These are phyloP conservation scores for Mesocentrotus franciscanus DNA, from an alignment of 53 echinoderm and acorn worm genomes.

Conservation along the genomic window DNA sequence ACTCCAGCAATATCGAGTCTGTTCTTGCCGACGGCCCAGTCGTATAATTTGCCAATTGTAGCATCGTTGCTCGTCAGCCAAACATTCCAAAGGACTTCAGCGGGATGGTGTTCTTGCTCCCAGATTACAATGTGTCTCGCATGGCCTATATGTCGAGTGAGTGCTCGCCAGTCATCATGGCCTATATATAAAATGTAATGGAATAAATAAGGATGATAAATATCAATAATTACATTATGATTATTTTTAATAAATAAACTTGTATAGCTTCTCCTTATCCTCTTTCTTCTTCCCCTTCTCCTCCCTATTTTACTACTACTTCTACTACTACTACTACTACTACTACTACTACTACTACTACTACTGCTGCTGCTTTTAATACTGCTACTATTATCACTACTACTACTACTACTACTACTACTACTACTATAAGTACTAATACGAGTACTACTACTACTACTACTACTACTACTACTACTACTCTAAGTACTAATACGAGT, in stretches of 20 bases:
- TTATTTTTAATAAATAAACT: neutral
- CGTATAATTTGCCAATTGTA: slow-evolving; percentile 1
- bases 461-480: neutral
- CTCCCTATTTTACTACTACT: neutral
- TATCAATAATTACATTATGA: neutral
- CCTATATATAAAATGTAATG: neutral
- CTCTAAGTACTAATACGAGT: neutral
- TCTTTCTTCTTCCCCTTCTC: neutral
- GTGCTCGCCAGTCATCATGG: neutral
- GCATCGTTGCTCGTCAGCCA: neutral
- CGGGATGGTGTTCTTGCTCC: neutral
- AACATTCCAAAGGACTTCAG: neutral
- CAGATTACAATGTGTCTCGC: neutral
- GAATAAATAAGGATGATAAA: neutral
- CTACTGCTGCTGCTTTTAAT: neutral
- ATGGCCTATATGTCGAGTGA: neutral
- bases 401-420: neutral
- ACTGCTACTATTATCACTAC: neutral
- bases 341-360: neutral
- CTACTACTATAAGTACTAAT: neutral
- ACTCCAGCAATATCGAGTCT: slow-evolving; percentile 2
- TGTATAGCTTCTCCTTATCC: neutral
- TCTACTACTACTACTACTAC: neutral
- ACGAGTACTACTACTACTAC: too few species aligned
- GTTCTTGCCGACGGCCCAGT: neutral